Conservation (phyloP, 1,140 invertebrate species). For the Drosophila asahinai region DNA sequence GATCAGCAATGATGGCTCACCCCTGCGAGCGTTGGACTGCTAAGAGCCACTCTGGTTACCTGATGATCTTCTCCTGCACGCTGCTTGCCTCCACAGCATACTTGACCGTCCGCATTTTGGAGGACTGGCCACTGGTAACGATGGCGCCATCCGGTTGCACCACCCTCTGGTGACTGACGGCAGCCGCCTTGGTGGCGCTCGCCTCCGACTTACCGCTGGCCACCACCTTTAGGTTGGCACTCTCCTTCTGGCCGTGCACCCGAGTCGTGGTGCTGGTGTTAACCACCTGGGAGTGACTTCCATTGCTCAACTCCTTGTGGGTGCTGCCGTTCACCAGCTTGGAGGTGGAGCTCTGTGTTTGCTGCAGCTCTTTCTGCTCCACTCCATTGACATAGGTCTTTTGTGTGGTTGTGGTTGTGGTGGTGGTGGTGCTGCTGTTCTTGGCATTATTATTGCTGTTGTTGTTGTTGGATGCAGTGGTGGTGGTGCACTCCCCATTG, state of each 20-base stretch:
- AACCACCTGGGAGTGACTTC: slow-evolving; percentile 17
- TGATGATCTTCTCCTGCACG: slow-evolving; percentile 78
- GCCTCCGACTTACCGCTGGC: slow-evolving; percentile 66
- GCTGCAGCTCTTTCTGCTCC: slow-evolving; percentile 11
- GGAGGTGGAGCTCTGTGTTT: not conserved
- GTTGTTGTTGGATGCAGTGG: slow-evolving; percentile 18
- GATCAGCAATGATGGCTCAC: not conserved
- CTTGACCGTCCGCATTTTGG: slow-evolving; percentile 61
- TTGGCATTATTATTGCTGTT: slow-evolving; percentile 7
- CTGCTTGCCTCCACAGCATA: slow-evolving; percentile 80
- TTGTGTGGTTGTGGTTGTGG: slow-evolving; percentile 34
- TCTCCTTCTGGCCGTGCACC: slow-evolving; percentile 45
- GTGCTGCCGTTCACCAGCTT: slow-evolving; percentile 48
- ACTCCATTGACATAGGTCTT: slow-evolving; percentile 50
- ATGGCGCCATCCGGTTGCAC: slow-evolving; percentile 68
- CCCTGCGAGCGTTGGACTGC: not conserved
- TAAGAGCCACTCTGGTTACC: slow-evolving; percentile 50
- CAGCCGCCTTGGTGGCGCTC: slow-evolving; percentile 50
- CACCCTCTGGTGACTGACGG: slow-evolving; percentile 45
- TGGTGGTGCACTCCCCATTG: slow-evolving; percentile 55
- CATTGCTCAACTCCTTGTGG: slow-evolving; percentile 22
- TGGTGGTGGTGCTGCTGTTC: slow-evolving; percentile 17
- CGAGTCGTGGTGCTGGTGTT: slow-evolving; percentile 18
- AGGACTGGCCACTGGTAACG: slow-evolving; percentile 60
- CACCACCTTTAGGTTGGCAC: slow-evolving; percentile 42